Percentiles rank a stretch among this genome's conserved stretches.
Evolutionary conservation across 2,113 vertebrate species (phyloP).

Genomic region (Hirundichthys speculiger): DNA sequence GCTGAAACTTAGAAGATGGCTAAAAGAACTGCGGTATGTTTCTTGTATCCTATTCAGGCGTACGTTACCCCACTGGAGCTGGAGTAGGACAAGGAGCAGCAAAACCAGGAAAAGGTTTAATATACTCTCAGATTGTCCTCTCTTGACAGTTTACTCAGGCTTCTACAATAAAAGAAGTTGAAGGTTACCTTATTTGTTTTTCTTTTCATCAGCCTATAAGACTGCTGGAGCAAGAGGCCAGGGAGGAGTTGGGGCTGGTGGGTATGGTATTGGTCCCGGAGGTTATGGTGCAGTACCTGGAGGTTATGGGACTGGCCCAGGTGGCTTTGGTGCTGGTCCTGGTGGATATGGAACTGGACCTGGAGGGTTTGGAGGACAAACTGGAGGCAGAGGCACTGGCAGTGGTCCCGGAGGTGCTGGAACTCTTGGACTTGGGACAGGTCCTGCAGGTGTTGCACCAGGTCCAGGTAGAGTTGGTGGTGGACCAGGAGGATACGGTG

Average conservation of each 20-base stretch:
- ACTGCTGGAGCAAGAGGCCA: conserved; percentile 50
- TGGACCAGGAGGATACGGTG: conserved; percentile 50
- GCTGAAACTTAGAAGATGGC: not conserved
- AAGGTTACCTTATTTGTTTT: conserved; percentile 1
- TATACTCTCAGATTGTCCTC: not conserved
- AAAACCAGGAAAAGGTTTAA: conserved; percentile 76
- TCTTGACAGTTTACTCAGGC: not conserved
- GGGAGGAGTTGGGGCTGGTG: conserved; percentile 47
- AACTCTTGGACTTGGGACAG: conserved; percentile 52
- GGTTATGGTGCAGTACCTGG: conserved; percentile 53
- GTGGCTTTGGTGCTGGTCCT: conserved; percentile 47
- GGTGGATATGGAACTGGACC: conserved; percentile 58
- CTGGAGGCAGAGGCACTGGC: conserved; percentile 41
- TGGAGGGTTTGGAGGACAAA: conserved; percentile 52
- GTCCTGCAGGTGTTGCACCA: conserved; percentile 38
- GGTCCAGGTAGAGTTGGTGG: conserved; percentile 39
- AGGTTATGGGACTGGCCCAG: conserved; percentile 48
- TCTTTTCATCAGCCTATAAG: conserved; percentile 63
- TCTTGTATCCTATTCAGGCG: conserved; percentile 50
- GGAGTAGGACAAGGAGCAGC: conserved; percentile 64
- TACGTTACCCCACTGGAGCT: conserved; percentile 74
- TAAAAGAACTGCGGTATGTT: not conserved
- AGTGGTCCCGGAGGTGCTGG: conserved; percentile 41
- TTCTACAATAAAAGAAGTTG: not conserved
- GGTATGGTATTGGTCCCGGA: conserved; percentile 42